Conservation (phyloP, 1,140 invertebrate species). For the Saccostrea echinata region DNA sequence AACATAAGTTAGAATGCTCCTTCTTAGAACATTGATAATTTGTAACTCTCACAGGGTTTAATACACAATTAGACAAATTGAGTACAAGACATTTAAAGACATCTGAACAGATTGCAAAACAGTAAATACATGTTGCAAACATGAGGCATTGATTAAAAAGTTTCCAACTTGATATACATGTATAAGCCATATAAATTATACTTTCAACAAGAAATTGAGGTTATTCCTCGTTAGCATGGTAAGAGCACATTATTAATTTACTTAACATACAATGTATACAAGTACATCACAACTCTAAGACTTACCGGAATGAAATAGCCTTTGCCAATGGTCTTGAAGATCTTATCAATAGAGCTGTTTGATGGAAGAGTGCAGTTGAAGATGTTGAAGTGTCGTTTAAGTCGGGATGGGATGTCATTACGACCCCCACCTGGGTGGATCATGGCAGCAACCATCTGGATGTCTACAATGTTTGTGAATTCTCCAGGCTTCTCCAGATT, state of each 20-base stretch:
- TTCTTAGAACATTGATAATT: background rate
- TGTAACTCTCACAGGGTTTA: background rate
- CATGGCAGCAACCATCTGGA: slow-evolving; percentile 96
- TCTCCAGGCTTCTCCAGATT: slow-evolving; percentile 98
- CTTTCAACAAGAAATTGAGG: background rate
- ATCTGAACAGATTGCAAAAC: no score
- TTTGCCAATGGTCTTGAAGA: slow-evolving; percentile 84
- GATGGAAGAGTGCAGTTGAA: slow-evolving; percentile 98
- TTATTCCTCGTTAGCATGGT: background rate
- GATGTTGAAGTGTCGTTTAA: slow-evolving; percentile 96
- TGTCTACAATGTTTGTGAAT: slow-evolving; percentile 93
- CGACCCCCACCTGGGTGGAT: slow-evolving; percentile 91
- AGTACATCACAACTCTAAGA: background rate
- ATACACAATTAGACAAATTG: background rate
- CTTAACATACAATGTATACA: background rate
- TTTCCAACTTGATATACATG: background rate
- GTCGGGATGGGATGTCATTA: slow-evolving; percentile 95
- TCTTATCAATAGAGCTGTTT: slow-evolving; percentile 91
- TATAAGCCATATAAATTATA: background rate
- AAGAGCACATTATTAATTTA: background rate
- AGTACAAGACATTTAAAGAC: no score
- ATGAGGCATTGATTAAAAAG: no score
- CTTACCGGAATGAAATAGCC: slow-evolving; percentile 78
- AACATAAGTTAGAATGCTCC: background rate
- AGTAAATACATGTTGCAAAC: no score